Conservation (phyloP, 2,888 invertebrate species). For the Urechis unicinctus region DNA sequence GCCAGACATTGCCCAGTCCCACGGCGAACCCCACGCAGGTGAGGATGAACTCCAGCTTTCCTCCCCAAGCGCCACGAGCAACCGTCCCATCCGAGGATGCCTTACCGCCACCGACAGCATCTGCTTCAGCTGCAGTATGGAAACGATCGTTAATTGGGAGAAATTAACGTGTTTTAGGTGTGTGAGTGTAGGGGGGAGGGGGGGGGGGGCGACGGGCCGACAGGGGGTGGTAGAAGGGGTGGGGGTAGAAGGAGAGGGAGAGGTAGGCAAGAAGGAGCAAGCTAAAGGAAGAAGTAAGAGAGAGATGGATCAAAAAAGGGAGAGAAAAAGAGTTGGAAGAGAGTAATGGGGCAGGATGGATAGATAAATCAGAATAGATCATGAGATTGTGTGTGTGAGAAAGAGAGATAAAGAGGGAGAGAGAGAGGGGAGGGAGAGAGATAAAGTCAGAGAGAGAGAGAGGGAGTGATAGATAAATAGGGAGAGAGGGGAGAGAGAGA, state of each 20-base stretch:
- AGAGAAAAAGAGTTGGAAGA: not conserved
- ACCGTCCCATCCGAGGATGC: no score
- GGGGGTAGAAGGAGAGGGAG: conserved; percentile 3
- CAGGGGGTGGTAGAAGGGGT: not conserved
- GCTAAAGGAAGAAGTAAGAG: not conserved
- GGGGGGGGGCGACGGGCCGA: no score
- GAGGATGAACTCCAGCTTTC: no score
- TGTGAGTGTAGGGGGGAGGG: no score
- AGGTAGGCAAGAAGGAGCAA: not conserved
- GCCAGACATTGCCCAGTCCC: conserved; percentile 51
- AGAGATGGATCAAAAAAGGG: not conserved
- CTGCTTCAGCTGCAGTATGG: no score
- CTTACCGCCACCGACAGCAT: no score
- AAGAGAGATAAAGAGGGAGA: not conserved
- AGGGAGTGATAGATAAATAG: not conserved
- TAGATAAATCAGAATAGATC: not conserved
- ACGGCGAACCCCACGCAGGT: conserved; percentile 35
- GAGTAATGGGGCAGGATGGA: not conserved
- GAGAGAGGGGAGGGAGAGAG: conserved; percentile 12
- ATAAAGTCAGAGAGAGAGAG: no score
- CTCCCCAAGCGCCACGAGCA: no score
- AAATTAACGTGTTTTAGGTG: no score
- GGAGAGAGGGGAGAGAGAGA: not conserved
- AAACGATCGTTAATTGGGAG: no score
- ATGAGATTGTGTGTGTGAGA: not conserved